Evolutionary conservation across 2,888 invertebrate species (phyloP).

Genomic region (Cataglyphis rosenhaueri): DNA sequence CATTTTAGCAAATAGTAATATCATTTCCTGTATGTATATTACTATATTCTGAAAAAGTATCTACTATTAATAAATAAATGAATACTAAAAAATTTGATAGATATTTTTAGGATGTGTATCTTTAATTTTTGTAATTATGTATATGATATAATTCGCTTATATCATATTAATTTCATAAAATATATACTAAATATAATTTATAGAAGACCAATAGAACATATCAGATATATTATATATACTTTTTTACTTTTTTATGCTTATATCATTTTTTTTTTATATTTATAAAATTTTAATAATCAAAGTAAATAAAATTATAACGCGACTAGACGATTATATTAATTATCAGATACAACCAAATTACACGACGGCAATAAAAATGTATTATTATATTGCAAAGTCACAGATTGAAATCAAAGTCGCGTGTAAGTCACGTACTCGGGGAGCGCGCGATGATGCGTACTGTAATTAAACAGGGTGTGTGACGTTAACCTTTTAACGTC

Average conservation of each 20-base stretch:
- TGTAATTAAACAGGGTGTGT: conserved; percentile 29
- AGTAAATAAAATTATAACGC: background rate
- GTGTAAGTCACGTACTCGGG: conserved; percentile 25
- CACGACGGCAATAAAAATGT: background rate
- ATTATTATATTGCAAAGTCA: conserved; percentile 23
- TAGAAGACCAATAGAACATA: background rate
- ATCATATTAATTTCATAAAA: conserved; percentile 6
- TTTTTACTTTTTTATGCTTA: background rate
- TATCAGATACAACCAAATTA: conserved; percentile 9
- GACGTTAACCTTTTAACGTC: conserved; percentile 38
- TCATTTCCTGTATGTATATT: background rate
- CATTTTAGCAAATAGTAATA: conserved; percentile 12
- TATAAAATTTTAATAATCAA: background rate
- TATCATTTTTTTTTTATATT: background rate
- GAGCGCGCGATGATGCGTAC: conserved; percentile 8
- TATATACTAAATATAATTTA: background rate
- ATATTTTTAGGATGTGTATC: background rate
- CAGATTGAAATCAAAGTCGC: conserved; percentile 23
- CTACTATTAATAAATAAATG: conserved; percentile 6
- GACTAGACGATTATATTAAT: background rate
- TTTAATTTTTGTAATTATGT: background rate
- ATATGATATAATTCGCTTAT: background rate
- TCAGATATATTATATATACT: background rate
- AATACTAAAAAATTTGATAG: background rate
- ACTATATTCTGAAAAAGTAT: background rate